Evolutionary conservation across 2,888 invertebrate species (phyloP), one percentile per base, ranked within the genome.

Genomic region (Actias luna): DNA sequence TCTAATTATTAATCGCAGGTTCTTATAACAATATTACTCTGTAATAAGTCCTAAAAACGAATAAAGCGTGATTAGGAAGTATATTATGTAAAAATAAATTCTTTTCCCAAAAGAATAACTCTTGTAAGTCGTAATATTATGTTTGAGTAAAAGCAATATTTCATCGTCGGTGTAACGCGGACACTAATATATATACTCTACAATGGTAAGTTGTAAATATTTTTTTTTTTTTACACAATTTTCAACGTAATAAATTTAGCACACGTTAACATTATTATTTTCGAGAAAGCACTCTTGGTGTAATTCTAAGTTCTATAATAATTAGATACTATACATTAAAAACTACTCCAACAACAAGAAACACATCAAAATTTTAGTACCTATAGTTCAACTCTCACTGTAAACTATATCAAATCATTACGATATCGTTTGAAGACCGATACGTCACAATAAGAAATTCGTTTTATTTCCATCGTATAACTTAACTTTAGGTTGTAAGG

Each of bases 91-190:
- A 87, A 78, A 89, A 83, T 91, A 78, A 89, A 83, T 91, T 91
- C 91, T 91, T 91, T 91, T 91, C 87, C 87, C 70, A 91, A 91
- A 91, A 91, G 91, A 91, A 91, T 91, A 91, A 91, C 91, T 76
- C 79, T 77, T 71, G 75, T 75, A 78, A 73, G 76, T 80, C 83
- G n/a, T n/a, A n/a, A 77, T 71, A 80, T 70, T 73, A 64, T 62
- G 73, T 72, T 71, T 69, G 74, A 73, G 75, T 77, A 80, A 69
- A 82, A 81, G 83, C 82, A 78, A 80, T 79, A 80, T 69, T 79
- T 78, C 42, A 16, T 42, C 18, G 18, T 4, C n/a, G n/a, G n/a
- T 18, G 42, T 42, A n/a, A 42, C 42, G 42, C 42, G 42, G n/a
- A 42, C 42, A 7, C 42, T 42, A 42, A 42, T 72, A n/a, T n/a